Base-by-base conservation (phyloP, 2,113 vertebrate species). In the Chitala chitala region DNA sequence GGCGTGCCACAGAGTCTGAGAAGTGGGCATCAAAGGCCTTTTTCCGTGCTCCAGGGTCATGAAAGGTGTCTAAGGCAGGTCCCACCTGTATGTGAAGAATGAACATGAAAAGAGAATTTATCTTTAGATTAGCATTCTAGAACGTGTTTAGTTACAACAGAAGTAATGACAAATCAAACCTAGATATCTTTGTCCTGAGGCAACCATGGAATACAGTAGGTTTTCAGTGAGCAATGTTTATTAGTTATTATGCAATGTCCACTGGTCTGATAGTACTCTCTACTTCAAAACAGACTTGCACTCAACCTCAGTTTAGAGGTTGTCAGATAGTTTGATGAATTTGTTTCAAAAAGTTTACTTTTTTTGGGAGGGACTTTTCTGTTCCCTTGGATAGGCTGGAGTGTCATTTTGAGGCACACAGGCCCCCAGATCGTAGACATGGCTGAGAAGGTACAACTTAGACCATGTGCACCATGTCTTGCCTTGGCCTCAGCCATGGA, bases 1-100 rank as follows among this genome's bases (percentile, higher is more conserved):
- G 73, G 66, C 87, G 84, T 3, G 44, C 84, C 0, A 84, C 79
- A 0, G 20, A 46, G 33, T 87, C 89, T 5, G 89, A 87, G 0
- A 0, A 80, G 38, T 86, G 88, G 54, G 87, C 85, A 66, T 79
- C 87, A 70, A 93, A 59, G 0, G 91, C 91, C 58, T 81, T 85
- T 72, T 78, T 83, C 4, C 83, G 84, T 5, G 87, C 79, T 0
- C 74, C 80, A 1, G 68, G 78, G 0, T 84, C 85, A 70, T 87
- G 89, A 85, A 98, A 96, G 40, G 95, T 97, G 48, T 92, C 83
- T 3, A 98, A 90, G 26, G 89, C 91, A 51, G 92, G 75, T 12
- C 78, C 80, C 42, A 89, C 89, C 95, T 96, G 78, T 4, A 1
- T 59, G 55, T 76, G 56, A 71, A 75, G 73, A 78, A 33, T 26